phyloP scores from a whole-genome alignment of 2,797 vertebrate genomes.

The Stomatorhinus walkeri region DNA sequence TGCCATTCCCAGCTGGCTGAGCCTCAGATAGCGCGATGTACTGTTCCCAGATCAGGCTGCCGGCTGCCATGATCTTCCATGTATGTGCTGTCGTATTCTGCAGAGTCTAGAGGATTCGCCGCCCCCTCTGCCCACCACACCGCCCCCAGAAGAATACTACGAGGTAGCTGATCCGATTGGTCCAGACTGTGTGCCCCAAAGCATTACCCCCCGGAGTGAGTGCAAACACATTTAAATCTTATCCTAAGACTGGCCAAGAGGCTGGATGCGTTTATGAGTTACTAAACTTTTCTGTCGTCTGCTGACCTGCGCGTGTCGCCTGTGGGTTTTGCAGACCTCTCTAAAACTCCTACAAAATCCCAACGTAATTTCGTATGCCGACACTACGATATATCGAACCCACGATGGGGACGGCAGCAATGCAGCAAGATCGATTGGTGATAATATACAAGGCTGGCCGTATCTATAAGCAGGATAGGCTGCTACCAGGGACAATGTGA shows the following conservation, averaged over 20 bases:
- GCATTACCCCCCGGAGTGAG: conserved; percentile 72
- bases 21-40: not conserved
- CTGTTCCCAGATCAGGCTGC: not conserved
- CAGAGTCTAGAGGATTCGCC: conserved; percentile 69
- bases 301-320: too few species aligned
- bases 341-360: not conserved
- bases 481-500: not conserved
- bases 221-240: conserved; percentile 13
- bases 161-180: conserved; percentile 90
- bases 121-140: conserved; percentile 80
- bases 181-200: conserved; percentile 79
- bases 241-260: not conserved
- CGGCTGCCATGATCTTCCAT: not conserved
- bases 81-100: not conserved
- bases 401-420: not conserved
- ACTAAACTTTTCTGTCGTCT: not conserved
- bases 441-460: not conserved
- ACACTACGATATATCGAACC: not conserved
- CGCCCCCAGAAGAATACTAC: conserved; percentile 92
- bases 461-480: not conserved
- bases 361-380: not conserved
- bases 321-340: not conserved
- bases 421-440: not conserved
- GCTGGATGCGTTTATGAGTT: not conserved
- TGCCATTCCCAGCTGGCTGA: not conserved